These are phyloP conservation scores for Pseudomyrmex gracilis DNA, from an alignment of 1,140 invertebrate genomes.

Conservation along the genomic window DNA sequence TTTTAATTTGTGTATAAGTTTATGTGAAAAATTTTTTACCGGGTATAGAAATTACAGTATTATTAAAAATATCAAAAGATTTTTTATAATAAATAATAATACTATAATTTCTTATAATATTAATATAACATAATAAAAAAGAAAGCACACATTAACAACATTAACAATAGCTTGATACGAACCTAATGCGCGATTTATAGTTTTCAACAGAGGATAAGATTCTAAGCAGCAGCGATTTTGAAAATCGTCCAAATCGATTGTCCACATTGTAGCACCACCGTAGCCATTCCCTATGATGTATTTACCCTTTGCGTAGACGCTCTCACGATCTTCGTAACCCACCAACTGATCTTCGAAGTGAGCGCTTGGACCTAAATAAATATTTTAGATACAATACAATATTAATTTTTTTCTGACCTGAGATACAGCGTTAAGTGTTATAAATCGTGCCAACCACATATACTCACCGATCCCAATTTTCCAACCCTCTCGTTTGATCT, in stretches of 20 bases:
- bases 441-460: background rate
- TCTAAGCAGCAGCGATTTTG: slow-evolving; percentile 92
- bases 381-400: background rate
- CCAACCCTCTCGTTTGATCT: slow-evolving; percentile 85
- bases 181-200: slow-evolving; percentile 91
- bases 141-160: background rate
- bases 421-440: background rate
- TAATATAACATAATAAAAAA: background rate
- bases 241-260: slow-evolving; percentile 96
- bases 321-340: slow-evolving; percentile 93
- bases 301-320: slow-evolving; percentile 91
- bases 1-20: too few species aligned
- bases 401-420: background rate
- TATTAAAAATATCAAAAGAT: background rate
- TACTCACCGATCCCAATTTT: slow-evolving; percentile 72
- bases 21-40: too few species aligned
- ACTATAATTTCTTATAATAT: too few species aligned
- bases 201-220: slow-evolving; percentile 90
- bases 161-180: slow-evolving; percentile 37
- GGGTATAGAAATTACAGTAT: background rate
- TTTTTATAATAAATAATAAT: too few species aligned
- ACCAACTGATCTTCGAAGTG: slow-evolving; percentile 95
- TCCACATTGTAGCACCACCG: slow-evolving; percentile 95
- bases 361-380: slow-evolving; percentile 90
- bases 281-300: slow-evolving; percentile 90